These are phyloP conservation scores for Furcifer pardalis DNA, from an alignment of 2,797 vertebrate species.

Conservation along the genomic window DNA sequence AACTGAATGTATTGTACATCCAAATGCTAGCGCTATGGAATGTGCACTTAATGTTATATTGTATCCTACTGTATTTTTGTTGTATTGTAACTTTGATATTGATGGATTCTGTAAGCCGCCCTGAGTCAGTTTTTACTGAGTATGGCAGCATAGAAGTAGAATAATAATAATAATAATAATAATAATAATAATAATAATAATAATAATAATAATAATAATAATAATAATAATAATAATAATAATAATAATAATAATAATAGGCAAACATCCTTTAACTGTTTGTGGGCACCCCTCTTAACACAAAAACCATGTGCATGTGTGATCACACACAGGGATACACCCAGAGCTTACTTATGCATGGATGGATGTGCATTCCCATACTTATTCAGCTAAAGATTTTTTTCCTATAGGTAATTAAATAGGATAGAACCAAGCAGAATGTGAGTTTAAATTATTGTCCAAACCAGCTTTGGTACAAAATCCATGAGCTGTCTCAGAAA, in stretches of 20 bases:
- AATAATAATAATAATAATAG: too few species aligned
- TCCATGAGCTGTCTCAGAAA: neutral
- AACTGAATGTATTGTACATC: neutral
- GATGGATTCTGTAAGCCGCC: too few species aligned
- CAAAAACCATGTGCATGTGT: neutral
- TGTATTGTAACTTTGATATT: too few species aligned
- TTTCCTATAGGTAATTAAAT: neutral
- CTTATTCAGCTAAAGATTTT: neutral
- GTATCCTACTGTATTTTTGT: too few species aligned
- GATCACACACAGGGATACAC: neutral
- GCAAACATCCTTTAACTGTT: neutral
- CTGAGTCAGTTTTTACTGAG: too few species aligned
- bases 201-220: too few species aligned
- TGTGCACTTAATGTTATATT: neutral
- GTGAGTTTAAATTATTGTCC: neutral
- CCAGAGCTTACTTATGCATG: too few species aligned
- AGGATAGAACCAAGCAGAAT: neutral
- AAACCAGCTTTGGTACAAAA: neutral
- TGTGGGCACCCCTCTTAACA: neutral
- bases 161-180: too few species aligned
- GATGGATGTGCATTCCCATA: neutral
- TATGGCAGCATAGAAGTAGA: too few species aligned
- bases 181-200: too few species aligned
- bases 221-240: too few species aligned
- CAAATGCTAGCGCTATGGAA: neutral